A percentile compares a stretch with the other conserved stretches of the same genome.
These are phyloP conservation scores for Kryphioiulus occultus DNA, from an alignment of 2,888 invertebrate genomes.

Conservation along the genomic window DNA sequence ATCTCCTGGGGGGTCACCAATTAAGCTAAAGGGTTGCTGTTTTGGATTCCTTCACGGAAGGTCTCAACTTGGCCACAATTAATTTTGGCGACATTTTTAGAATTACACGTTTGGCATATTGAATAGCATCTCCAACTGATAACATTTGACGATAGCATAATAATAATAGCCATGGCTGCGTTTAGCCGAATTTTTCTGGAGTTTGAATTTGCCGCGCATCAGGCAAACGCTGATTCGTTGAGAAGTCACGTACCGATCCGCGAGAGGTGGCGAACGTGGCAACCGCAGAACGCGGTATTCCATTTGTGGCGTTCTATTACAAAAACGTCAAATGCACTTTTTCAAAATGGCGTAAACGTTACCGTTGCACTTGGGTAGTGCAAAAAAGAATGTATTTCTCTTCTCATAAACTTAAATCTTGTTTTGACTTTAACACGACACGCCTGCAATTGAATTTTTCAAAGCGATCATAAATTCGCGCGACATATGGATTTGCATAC, in stretches of 20 bases:
- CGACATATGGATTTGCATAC: neutral
- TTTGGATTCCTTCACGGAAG: slow-evolving; percentile 10
- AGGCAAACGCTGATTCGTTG: too few relatives aligned
- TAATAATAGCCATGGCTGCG: too few relatives aligned
- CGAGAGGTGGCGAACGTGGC: too few relatives aligned
- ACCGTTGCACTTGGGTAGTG: too few relatives aligned
- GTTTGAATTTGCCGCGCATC: too few relatives aligned
- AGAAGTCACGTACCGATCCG: too few relatives aligned
- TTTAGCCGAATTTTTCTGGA: too few relatives aligned
- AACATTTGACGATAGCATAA: too few relatives aligned
- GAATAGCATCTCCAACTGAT: slow-evolving; percentile 11
- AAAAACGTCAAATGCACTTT: too few relatives aligned
- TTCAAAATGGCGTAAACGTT: too few relatives aligned
- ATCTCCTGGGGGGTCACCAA: neutral
- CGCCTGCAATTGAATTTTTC: neutral
- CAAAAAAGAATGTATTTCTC: neutral
- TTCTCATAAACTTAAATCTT: slow-evolving; percentile 23
- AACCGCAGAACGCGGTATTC: too few relatives aligned
- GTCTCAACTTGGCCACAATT: neutral
- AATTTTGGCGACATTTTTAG: neutral
- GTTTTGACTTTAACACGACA: neutral
- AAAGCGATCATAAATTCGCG: neutral
- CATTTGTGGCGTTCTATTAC: too few relatives aligned
- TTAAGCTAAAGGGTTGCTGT: slow-evolving; percentile 14
- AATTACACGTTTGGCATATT: neutral